Base-by-base conservation (phyloP, 2,113 vertebrate genomes). In the Larimichthys crocea region DNA sequence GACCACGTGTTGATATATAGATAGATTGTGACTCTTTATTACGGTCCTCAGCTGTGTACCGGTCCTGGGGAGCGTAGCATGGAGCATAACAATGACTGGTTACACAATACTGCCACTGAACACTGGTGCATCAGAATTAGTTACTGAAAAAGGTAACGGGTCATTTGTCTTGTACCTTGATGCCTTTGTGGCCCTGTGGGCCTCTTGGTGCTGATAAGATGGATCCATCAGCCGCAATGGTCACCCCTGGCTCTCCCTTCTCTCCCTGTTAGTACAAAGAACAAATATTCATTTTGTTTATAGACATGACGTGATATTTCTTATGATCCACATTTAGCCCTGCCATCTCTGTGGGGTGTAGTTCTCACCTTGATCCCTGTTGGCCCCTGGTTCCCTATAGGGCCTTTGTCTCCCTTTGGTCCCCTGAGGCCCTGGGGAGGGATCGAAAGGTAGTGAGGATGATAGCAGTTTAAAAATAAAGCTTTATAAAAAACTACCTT, bases 201-300 rank as follows among this genome's bases (percentile, higher is more conserved):
- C 95, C 94, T 78, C 89, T 89, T 26, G 96, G 73, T 20, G 93
- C 93, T 46, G 94, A 88, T 44, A 93, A 53, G 74, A 96, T 49
- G 50, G 97, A 95, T 77, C 96, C 91, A 55, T 97, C 94, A 24
- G 96, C 96, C 5, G 96, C 94, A 19, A 98, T 89, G 48, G 96
- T 92, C 62, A 95, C 88, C 1, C 97, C 98, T 0, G 98, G 92
- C 76, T 99, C 97, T 31, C 98, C 98, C 83, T 97, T 99, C 87
- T 97, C 96, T 17, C 98, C 98, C 98, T 99, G 77, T 74, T 10
- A 70, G 19, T 15, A 48, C 4, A 75, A 78, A 75, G 7, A 40
- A 56, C 35, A 40, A 40, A 40, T 40, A n/a, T 35, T 40, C n/a
- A 3, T 48, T 75, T 35, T 55, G 12, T 24, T 63, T 26, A n/a